phyloP scores from a whole-genome alignment of 2,113 vertebrate genomes.

The Meles meles region DNA sequence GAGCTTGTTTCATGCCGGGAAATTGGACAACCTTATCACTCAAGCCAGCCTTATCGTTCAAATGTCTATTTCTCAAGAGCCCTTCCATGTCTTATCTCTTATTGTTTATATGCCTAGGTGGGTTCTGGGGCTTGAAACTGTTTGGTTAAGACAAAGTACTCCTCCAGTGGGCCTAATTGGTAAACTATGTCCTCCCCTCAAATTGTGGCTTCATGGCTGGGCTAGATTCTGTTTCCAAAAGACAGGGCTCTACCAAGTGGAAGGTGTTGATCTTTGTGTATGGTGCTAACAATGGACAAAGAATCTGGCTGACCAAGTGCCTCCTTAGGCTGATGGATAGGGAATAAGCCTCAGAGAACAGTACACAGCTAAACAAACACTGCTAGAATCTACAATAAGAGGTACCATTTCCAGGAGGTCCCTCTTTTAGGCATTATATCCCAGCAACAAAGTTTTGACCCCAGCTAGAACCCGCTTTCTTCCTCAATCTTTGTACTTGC shows the following conservation, averaged over 20 bases:
- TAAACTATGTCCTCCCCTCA: slow-evolving; percentile 22
- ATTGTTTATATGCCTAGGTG: neutral
- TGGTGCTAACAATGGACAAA: neutral
- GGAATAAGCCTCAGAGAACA: neutral
- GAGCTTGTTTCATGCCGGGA: neutral
- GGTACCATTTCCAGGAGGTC: neutral
- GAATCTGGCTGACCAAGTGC: neutral
- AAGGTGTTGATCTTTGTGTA: neutral
- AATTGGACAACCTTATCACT: neutral
- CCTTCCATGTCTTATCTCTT: slow-evolving; percentile 2
- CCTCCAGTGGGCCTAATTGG: neutral
- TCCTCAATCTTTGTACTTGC: neutral
- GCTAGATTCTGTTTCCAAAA: neutral
- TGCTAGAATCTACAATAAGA: neutral
- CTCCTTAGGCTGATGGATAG: neutral
- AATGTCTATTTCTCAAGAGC: neutral
- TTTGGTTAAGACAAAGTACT: slow-evolving; percentile 40
- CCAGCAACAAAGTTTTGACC: neutral
- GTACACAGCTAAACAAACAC: neutral
- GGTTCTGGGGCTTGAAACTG: neutral
- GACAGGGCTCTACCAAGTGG: neutral
- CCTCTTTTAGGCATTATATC: neutral
- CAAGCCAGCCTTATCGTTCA: neutral
- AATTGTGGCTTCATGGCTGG: neutral
- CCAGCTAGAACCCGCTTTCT: neutral